Conservation (phyloP, 2,797 vertebrate genomes). For the Smutsia temminckii region DNA sequence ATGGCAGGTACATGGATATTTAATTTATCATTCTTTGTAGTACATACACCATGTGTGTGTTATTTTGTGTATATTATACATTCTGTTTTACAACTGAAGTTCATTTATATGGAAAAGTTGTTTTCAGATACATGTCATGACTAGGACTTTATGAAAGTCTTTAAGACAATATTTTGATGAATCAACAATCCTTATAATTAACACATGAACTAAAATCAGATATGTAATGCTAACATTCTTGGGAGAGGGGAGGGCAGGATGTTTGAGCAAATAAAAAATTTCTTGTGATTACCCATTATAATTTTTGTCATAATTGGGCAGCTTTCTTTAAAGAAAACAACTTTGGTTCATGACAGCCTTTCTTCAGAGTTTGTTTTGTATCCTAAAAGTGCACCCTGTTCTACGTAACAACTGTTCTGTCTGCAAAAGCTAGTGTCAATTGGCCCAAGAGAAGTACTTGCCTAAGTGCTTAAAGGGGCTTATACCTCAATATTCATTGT, state of each 20-base stretch:
- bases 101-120: neutral
- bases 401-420: neutral
- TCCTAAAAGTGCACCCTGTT: neutral
- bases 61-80: neutral
- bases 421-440: neutral
- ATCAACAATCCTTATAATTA: neutral
- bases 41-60: rapidly evolving
- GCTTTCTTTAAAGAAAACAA: neutral
- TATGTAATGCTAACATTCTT: neutral
- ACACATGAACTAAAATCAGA: neutral
- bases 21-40: neutral
- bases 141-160: neutral
- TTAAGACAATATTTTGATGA: neutral
- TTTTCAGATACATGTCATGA: neutral
- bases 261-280: neutral
- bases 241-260: neutral
- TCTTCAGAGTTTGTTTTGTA: neutral
- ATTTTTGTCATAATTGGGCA: neutral
- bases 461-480: no score
- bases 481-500: neutral
- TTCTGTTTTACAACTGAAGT: neutral
- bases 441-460: neutral
- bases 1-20: neutral
- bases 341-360: neutral
- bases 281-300: neutral